phyloP scores from a whole-genome alignment of 2,113 vertebrate genomes.

The Saimiri boliviensis region DNA sequence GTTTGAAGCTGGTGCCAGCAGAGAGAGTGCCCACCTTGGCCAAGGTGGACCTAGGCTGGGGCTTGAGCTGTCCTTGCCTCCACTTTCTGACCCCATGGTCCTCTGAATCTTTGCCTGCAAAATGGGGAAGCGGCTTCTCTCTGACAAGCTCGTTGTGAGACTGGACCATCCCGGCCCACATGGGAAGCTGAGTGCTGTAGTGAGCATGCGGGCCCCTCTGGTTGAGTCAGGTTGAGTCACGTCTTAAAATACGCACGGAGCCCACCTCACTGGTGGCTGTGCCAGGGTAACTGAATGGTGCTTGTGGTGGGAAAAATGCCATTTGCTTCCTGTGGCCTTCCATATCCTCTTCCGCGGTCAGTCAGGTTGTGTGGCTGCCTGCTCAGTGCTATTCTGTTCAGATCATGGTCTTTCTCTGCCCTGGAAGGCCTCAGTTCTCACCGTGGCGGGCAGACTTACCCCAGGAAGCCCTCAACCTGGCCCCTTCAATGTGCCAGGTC shows the following conservation, averaged over 20 bases:
- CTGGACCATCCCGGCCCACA: rapidly evolving
- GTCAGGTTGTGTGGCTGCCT: rapidly evolving
- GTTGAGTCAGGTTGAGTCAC: too few relatives aligned
- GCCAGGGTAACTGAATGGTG: rapidly evolving
- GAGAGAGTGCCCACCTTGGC: neutral
- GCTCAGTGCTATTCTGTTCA: neutral
- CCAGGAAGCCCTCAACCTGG: neutral
- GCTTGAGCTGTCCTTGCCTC: rapidly evolving
- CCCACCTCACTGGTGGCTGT: neutral
- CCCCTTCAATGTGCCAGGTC: rapidly evolving
- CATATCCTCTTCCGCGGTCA: rapidly evolving
- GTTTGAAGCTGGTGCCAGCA: rapidly evolving
- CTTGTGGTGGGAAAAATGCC: rapidly evolving
- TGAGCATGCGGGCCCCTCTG: rapidly evolving
- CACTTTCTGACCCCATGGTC: rapidly evolving
- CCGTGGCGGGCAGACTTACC: rapidly evolving
- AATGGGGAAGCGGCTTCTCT: rapidly evolving
- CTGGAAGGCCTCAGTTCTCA: neutral
- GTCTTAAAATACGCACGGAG: rapidly evolving
- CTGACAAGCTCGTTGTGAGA: rapidly evolving
- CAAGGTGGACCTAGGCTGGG: rapidly evolving
- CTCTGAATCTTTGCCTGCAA: neutral
- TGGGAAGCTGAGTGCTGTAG: rapidly evolving
- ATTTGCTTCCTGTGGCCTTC: neutral
- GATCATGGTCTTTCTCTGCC: neutral